Conservation (phyloP, 1,140 invertebrate genomes). For the Pararge aegeria region DNA sequence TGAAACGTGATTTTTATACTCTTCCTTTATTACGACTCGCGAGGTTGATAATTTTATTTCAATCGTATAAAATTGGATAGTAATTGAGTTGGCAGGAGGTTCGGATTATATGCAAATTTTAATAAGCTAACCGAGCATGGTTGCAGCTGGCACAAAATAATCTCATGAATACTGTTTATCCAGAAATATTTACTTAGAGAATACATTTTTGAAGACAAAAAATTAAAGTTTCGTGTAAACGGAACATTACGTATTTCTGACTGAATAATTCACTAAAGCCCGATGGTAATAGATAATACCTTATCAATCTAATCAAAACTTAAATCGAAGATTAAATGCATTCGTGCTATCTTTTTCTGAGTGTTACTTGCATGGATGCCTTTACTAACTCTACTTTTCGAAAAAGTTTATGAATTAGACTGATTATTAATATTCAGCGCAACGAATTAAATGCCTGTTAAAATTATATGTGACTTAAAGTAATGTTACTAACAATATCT, state of each 20-base stretch:
- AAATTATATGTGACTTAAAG: too few relatives aligned
- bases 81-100: conserved; percentile 42
- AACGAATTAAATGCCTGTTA: too few relatives aligned
- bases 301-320: too few relatives aligned
- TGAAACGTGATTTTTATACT: background rate
- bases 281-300: too few relatives aligned
- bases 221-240: background rate
- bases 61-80: conserved; percentile 31
- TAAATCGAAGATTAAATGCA: too few relatives aligned
- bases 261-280: too few relatives aligned
- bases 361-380: too few relatives aligned
- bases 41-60: conserved; percentile 20
- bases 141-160: conserved; percentile 39
- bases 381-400: too few relatives aligned
- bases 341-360: too few relatives aligned
- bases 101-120: conserved; percentile 49
- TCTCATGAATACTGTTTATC: conserved; percentile 30
- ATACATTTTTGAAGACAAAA: background rate
- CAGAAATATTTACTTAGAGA: conserved; percentile 16
- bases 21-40: background rate
- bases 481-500: too few relatives aligned
- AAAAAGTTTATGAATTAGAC: too few relatives aligned
- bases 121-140: conserved; percentile 43
- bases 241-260: background rate
- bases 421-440: too few relatives aligned